Base-by-base conservation (phyloP, 1,140 invertebrate genomes). In the Hetaerina americana region DNA sequence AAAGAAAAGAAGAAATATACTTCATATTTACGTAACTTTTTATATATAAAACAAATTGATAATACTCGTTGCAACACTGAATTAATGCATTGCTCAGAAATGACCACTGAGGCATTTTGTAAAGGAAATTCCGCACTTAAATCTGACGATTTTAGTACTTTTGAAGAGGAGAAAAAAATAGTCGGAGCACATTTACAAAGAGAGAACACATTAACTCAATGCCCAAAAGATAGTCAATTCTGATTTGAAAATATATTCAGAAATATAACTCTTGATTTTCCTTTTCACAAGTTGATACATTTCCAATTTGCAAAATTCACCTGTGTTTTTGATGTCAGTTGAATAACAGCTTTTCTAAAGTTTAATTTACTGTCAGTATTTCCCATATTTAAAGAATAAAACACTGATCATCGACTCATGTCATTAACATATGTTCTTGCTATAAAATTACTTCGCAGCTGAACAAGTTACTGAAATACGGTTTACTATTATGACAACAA, bases 361-460 rank as follows among this genome's bases (percentile, higher is more conserved):
- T 96, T 97, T 70, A 98, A 84, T 85, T 98, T 98, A 66, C 95
- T 97, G 81, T 98, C 96, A 49, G 93, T 88, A 85, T 98, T 98
- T 77, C 97, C 97, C 97, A 99, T 99, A 79, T 79, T 83, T 28
- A 1, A 18, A 10, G 15, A 5, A n/a, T n/a, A n/a, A n/a, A n/a
- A n/a, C n/a, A n/a, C n/a, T 57, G 40, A 5, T 57, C 40, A 57
- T 57, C 2, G 40, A 57, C 40, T 57, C n/a, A n/a, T n/a, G n/a
- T n/a, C n/a, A n/a, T n/a, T n/a, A n/a, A n/a, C n/a, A n/a, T n/a
- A n/a, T n/a, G n/a, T n/a, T n/a, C n/a, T n/a, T n/a, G n/a, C n/a
- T n/a, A n/a, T n/a, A n/a, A n/a, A n/a, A n/a, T n/a, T n/a, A n/a
- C n/a, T n/a, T n/a, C n/a, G n/a, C n/a, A n/a, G n/a, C n/a, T n/a